Conservation (phyloP, 2,113 vertebrate genomes). For the Cyphomyrus discorhynchus region DNA sequence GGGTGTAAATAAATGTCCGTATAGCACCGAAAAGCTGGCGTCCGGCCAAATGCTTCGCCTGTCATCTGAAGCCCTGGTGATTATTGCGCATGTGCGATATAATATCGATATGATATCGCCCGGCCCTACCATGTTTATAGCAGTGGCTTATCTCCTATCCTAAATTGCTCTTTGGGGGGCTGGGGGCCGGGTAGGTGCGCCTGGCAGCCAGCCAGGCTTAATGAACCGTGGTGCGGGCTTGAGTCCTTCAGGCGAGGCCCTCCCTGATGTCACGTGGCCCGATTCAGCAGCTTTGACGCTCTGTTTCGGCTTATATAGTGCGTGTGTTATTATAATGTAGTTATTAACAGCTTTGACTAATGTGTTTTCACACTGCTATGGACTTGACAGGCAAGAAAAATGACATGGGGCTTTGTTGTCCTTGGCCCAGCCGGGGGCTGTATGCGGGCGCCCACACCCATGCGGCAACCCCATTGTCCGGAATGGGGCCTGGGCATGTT, state of each 20-base stretch:
- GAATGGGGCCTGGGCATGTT: not conserved
- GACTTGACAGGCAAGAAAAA: not conserved
- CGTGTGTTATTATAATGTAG: not conserved
- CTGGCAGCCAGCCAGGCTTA: not conserved
- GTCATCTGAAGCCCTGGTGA: no score
- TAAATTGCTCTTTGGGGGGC: not conserved
- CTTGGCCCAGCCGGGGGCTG: not conserved
- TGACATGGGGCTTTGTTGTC: not conserved
- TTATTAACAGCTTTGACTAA: not conserved
- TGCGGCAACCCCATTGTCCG: not conserved
- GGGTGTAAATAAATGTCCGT: no score
- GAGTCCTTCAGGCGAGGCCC: not conserved
- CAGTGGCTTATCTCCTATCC: not conserved
- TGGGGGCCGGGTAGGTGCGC: not conserved
- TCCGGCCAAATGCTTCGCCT: no score
- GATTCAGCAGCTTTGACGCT: not conserved
- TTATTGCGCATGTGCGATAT: no score
- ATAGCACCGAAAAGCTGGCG: no score
- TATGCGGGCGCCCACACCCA: no score
- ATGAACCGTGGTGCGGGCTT: not conserved
- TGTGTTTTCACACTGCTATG: not conserved
- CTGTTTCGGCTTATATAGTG: not conserved
- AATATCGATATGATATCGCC: no score
- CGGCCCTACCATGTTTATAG: not conserved
- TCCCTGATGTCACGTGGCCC: not conserved